Evolutionary conservation across 2,797 vertebrate genomes (phyloP).

Genomic region (Siniperca obscura): DNA sequence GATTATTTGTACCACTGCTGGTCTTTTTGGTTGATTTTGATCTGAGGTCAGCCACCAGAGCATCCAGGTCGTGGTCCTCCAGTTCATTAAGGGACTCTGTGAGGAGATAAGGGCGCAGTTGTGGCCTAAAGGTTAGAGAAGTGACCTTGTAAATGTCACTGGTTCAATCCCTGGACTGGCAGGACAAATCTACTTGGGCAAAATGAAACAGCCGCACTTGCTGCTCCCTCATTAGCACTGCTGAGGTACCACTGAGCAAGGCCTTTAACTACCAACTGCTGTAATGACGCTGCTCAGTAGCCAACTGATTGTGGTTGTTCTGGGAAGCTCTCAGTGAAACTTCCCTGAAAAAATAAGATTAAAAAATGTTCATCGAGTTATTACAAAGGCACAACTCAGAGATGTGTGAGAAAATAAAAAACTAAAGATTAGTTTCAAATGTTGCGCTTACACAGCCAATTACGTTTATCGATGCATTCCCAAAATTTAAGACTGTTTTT

Average conservation of each 20-base stretch:
- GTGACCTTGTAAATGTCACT: not conserved
- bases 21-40: slow-evolving; percentile 77
- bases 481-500: not conserved
- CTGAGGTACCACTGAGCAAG: not conserved
- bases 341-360: not conserved
- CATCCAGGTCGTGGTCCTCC: slow-evolving; percentile 91
- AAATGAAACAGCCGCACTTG: not conserved
- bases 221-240: not conserved
- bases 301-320: not conserved
- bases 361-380: not conserved
- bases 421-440: not conserved
- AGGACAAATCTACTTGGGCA: not conserved
- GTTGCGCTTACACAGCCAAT: not conserved
- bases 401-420: not conserved
- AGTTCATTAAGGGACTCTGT: slow-evolving; percentile 89
- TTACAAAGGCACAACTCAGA: not conserved
- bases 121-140: not conserved
- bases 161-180: not conserved
- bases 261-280: not conserved
- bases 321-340: not conserved
- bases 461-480: not conserved
- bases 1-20: not conserved
- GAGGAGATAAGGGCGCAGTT: not conserved
- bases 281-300: not conserved
- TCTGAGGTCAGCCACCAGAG: slow-evolving; percentile 89